Percentiles rank a stretch among this genome's conserved stretches.
Conservation (phyloP, 92 coral and sea anemone species). For the Parazoanthus swiftii region DNA sequence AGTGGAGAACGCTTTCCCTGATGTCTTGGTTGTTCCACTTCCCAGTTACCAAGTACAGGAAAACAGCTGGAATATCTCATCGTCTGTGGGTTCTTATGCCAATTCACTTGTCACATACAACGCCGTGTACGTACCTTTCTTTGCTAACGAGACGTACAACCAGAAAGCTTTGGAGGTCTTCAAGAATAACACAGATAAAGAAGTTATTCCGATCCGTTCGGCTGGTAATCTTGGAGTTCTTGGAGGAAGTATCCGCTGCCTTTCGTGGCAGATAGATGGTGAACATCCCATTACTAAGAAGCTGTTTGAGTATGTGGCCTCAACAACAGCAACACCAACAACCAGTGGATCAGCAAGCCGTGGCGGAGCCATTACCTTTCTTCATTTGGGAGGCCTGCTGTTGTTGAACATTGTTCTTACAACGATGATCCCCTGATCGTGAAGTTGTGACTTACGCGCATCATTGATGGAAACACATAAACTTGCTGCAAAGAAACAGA, state of each 20-base stretch:
- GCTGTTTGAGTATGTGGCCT: slow-evolving; percentile 52
- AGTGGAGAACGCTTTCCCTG: slow-evolving; percentile 59
- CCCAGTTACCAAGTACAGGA: slow-evolving; percentile 54
- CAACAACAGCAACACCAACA: slow-evolving; percentile 1
- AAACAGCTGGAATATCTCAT: slow-evolving; percentile 56
- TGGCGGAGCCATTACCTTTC: background rate
- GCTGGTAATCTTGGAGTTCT: slow-evolving; percentile 60
- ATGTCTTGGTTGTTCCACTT: slow-evolving; percentile 49
- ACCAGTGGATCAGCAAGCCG: background rate
- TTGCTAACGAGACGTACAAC: slow-evolving; percentile 54
- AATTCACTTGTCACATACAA: slow-evolving; percentile 81
- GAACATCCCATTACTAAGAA: slow-evolving; percentile 66
- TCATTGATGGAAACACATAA: background rate
- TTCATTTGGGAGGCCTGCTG: background rate
- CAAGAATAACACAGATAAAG: slow-evolving; percentile 57
- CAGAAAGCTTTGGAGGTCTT: slow-evolving; percentile 57
- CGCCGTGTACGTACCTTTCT: slow-evolving; percentile 75
- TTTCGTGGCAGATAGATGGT: slow-evolving; percentile 80
- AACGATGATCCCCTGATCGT: background rate
- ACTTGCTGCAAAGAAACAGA: background rate
- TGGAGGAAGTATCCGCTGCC: slow-evolving; percentile 84
- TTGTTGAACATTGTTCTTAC: background rate
- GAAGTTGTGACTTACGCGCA: background rate
- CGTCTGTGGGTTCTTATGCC: slow-evolving; percentile 72
- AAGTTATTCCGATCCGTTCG: slow-evolving; percentile 62